These are phyloP conservation scores for Thinocorus orbignyianus DNA, from an alignment of 2,113 vertebrate species.

Conservation along the genomic window DNA sequence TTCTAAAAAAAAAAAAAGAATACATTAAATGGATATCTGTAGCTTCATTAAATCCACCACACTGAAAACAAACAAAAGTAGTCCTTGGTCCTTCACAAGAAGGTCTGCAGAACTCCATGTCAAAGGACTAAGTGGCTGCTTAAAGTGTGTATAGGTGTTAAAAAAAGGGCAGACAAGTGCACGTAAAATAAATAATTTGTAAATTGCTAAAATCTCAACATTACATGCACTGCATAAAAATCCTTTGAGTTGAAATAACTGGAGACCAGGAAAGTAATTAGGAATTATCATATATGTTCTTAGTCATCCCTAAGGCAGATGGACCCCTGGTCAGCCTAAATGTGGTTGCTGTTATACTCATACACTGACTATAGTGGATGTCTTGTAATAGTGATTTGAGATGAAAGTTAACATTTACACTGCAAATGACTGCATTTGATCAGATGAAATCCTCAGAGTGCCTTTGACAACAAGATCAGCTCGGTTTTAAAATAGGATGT, in stretches of 20 bases:
- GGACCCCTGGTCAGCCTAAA: background rate
- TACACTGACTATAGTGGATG: background rate
- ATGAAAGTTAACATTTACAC: background rate
- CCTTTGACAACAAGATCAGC: background rate
- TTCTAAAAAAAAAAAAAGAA: background rate
- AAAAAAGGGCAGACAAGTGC: background rate
- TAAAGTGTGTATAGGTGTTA: background rate
- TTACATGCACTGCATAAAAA: background rate
- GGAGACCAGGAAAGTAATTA: background rate
- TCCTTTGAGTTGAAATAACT: background rate
- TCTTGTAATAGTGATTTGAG: background rate
- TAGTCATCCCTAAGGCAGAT: background rate
- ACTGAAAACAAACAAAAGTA: background rate
- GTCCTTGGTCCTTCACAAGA: background rate
- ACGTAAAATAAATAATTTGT: background rate
- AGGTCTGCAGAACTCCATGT: background rate
- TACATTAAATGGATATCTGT: background rate
- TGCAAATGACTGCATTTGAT: background rate
- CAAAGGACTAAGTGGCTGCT: background rate
- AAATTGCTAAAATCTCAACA: background rate
- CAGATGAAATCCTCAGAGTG: background rate
- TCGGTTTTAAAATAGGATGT: background rate
- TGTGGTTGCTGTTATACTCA: background rate
- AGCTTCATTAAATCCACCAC: background rate
- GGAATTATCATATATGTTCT: background rate